Evolutionary conservation across 2,888 invertebrate genomes (phyloP).

Genomic region (Frankliniella fusca): DNA sequence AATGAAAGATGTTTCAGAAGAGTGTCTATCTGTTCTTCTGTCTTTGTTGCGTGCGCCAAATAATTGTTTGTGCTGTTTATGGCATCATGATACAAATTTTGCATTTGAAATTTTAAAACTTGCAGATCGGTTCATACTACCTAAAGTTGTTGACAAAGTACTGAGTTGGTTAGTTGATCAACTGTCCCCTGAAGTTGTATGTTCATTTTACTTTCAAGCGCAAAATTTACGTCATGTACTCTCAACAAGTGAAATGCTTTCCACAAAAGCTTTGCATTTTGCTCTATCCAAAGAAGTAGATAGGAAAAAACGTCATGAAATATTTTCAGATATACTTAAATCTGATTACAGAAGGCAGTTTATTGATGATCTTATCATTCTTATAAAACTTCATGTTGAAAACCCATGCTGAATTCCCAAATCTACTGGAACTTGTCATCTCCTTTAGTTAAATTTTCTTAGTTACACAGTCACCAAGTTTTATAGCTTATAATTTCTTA

Average conservation of each 20-base stretch:
- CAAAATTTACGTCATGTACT: not conserved
- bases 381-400: not conserved
- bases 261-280: not conserved
- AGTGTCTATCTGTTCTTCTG: not conserved
- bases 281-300: not conserved
- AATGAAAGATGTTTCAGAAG: not conserved
- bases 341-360: not conserved
- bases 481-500: not conserved
- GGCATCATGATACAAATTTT: not conserved
- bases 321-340: not conserved
- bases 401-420: not conserved
- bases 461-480: not conserved
- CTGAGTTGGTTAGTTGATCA: not conserved
- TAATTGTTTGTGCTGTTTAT: not conserved
- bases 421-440: not conserved
- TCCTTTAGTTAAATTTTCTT: not conserved
- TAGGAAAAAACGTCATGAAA: not conserved
- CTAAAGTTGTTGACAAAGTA: not conserved
- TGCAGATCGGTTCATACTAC: constrained; percentile 1
- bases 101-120: constrained; percentile 11
- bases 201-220: not conserved
- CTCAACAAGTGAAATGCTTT: not conserved
- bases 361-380: not conserved
- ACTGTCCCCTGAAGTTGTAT: not conserved
- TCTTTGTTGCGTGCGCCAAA: not conserved